Base-by-base conservation (phyloP, 1,140 invertebrate species). In the Magallana angulata region DNA sequence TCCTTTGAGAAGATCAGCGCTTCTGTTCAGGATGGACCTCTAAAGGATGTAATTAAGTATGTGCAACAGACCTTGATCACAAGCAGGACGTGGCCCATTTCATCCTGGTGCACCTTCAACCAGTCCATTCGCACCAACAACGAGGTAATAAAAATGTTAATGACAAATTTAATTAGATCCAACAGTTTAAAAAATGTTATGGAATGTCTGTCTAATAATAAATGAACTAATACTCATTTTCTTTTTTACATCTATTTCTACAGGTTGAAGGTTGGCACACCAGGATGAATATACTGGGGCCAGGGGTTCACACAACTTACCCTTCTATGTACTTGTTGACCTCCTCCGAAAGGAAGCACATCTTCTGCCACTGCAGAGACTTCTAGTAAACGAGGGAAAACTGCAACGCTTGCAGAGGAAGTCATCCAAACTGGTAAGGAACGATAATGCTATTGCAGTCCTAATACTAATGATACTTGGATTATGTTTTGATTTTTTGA, bases 261-360 rank as follows among this genome's bases (percentile, higher is more conserved):
- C 60, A 62, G 60, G 60, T 62, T 62, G 60, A 62, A 62, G 60
- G 60, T 1, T 86, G 71, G 85, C 85, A 86, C 76, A 86, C 59
- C 57, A 16, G 58, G 7, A 16, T 86, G 7, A 86, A 86, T 30
- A 1, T 62, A 5, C 76, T 18, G 59, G 12, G 7, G 71, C 71
- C 12, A 12, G 18, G 12, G 24, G n/a, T 3, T 48, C 57, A 5
- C 11, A 68, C 7, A 58, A 68, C 16, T 16, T 81, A 14, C 76
- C 85, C 0, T 82, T 86, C 12, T 86, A 86, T 7, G 4, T 82
- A 11, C 6, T 82, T 16, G 3, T 86, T 3, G 2, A 16, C 11
- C 62, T 76, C 1, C 64, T 71, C 1, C 57, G 36, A n/a, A 48
- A 18, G 16, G 85, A 86, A 71, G 85, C 85, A 60, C 14, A 11